These are phyloP conservation scores for Rhipidura dahli DNA, from an alignment of 2,113 vertebrate genomes.

Conservation along the genomic window DNA sequence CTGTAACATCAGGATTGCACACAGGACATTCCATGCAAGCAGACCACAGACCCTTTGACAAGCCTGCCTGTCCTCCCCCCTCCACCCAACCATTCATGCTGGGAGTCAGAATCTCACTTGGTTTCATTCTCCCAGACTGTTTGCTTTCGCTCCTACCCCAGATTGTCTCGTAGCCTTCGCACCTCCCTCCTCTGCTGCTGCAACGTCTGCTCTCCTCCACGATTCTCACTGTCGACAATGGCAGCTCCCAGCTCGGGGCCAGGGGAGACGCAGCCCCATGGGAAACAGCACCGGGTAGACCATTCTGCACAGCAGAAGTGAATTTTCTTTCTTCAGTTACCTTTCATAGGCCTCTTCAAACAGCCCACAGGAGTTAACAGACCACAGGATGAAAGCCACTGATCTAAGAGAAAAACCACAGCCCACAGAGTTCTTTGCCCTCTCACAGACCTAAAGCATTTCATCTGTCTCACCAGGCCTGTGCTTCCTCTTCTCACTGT, in stretches of 20 bases:
- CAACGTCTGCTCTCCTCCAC: not conserved
- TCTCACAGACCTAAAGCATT: not conserved
- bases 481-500: not conserved
- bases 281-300: not conserved
- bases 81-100: not conserved
- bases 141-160: not conserved
- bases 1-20: not conserved
- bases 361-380: not conserved
- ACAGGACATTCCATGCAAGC: not conserved
- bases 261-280: not conserved
- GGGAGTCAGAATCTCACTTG: not conserved
- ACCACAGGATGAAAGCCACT: not conserved
- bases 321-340: not conserved
- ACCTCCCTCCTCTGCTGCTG: slow-evolving; percentile 17
- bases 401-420: not conserved
- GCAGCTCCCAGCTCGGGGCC: not conserved
- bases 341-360: not conserved
- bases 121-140: slow-evolving; percentile 29
- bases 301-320: not conserved
- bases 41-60: not conserved
- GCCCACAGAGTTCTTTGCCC: not conserved
- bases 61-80: not conserved
- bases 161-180: slow-evolving; percentile 19
- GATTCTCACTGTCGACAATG: not conserved
- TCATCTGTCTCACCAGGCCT: not conserved